Evolutionary conservation across 2,888 invertebrate species (phyloP).

Genomic region (Lampropteryx suffumata): DNA sequence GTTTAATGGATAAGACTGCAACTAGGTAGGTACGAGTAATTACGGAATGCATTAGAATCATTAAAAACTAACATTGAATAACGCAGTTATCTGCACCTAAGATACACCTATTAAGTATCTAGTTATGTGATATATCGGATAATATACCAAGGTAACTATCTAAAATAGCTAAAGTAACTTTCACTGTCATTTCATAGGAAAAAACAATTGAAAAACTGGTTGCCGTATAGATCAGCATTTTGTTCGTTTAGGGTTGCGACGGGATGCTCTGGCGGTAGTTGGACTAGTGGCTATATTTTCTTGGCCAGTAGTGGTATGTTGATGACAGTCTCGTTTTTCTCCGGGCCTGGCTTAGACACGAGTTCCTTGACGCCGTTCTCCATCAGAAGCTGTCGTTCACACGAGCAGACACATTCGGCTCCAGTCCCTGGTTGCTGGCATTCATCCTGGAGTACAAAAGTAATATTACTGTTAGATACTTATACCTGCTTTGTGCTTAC

Average conservation of each 20-base stretch:
- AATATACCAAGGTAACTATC: background rate
- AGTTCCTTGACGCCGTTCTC: slow-evolving; percentile 5
- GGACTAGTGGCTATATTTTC: background rate
- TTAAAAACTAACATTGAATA: too few relatives aligned
- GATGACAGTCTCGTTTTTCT: slow-evolving; percentile 5
- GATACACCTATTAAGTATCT: too few relatives aligned
- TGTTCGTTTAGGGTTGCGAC: background rate
- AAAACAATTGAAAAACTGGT: slow-evolving; percentile 11
- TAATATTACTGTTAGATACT: too few relatives aligned
- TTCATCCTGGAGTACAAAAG: background rate
- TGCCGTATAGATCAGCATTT: slow-evolving; percentile 16
- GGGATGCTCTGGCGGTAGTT: background rate
- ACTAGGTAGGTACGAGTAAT: background rate
- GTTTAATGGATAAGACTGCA: too few relatives aligned
- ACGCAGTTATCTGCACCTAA: too few relatives aligned
- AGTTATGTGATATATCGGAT: background rate
- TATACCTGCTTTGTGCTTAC: too few relatives aligned
- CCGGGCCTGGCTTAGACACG: background rate
- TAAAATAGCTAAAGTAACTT: too few relatives aligned
- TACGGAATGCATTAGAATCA: slow-evolving; percentile 3
- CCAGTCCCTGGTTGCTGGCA: background rate
- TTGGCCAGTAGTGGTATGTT: slow-evolving; percentile 14
- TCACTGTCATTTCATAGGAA: slow-evolving; percentile 8
- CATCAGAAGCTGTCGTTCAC: background rate
- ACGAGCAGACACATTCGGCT: background rate